Percentiles rank a stretch among this genome's conserved stretches.
Conservation (phyloP, 1,140 invertebrate species). For the Trigoniulus corallinus region DNA sequence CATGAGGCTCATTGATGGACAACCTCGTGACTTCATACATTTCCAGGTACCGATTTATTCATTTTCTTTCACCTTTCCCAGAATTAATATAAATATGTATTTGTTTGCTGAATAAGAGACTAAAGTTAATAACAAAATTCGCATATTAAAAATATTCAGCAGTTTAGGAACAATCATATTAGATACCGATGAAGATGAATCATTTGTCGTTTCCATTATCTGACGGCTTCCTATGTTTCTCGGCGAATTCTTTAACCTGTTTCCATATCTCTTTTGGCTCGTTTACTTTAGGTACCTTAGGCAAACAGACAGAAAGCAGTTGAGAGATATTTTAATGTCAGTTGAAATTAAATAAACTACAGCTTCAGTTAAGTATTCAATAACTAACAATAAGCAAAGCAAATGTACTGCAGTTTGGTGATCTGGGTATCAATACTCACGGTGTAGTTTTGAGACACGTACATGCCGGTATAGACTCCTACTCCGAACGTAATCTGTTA, state of each 20-base stretch:
- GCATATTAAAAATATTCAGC: no score
- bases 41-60: no score
- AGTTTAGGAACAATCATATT: no score
- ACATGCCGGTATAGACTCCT: constrained; percentile 61
- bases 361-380: background rate
- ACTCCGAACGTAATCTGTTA: constrained; percentile 53
- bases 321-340: background rate
- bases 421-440: constrained; percentile 29
- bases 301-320: background rate
- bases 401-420: background rate
- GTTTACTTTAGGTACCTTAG: constrained; percentile 59
- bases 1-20: no score
- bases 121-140: no score
- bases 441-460: constrained; percentile 63
- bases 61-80: no score
- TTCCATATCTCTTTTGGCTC: constrained; percentile 50
- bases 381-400: background rate
- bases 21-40: no score
- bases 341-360: background rate
- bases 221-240: constrained; percentile 46
- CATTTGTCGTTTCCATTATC: no score
- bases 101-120: no score
- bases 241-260: constrained; percentile 45
- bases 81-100: no score
- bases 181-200: no score